Conservation (phyloP, 1,140 invertebrate species). For the Anthonomus grandis region DNA sequence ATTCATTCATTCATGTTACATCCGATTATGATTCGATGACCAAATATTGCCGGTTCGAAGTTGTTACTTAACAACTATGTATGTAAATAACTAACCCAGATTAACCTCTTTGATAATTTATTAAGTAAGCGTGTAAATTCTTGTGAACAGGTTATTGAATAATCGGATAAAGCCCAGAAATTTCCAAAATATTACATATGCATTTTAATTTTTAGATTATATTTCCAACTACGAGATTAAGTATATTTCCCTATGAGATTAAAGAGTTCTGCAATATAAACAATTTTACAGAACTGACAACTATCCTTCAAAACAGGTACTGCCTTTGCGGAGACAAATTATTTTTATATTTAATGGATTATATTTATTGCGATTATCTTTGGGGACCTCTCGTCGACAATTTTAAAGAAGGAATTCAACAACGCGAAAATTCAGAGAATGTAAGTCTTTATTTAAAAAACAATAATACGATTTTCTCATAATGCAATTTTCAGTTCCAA, state of each 20-base stretch:
- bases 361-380: constrained; percentile 1
- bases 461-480: too few species aligned
- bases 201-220: constrained; percentile 2
- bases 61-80: too few species aligned
- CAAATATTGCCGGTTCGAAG: too few species aligned
- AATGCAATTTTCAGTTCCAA: not conserved
- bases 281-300: not conserved
- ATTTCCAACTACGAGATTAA: not conserved
- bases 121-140: too few species aligned
- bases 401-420: not conserved
- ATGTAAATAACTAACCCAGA: too few species aligned
- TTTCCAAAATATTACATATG: too few species aligned
- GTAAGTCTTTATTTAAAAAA: too few species aligned
- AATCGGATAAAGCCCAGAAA: too few species aligned
- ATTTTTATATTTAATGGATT: not conserved
- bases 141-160: too few species aligned
- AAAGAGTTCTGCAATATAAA: constrained; percentile 11
- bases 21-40: too few species aligned
- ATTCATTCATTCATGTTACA: too few species aligned
- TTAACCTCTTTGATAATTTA: too few species aligned
- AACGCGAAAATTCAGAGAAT: not conserved
- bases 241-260: not conserved
- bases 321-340: constrained; percentile 1
- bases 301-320: constrained; percentile 12
- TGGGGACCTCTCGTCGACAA: constrained; percentile 4